Evolutionary conservation across 2,888 invertebrate species (phyloP), one percentile per base, ranked within the genome.

Genomic region (Lithosia quadra): DNA sequence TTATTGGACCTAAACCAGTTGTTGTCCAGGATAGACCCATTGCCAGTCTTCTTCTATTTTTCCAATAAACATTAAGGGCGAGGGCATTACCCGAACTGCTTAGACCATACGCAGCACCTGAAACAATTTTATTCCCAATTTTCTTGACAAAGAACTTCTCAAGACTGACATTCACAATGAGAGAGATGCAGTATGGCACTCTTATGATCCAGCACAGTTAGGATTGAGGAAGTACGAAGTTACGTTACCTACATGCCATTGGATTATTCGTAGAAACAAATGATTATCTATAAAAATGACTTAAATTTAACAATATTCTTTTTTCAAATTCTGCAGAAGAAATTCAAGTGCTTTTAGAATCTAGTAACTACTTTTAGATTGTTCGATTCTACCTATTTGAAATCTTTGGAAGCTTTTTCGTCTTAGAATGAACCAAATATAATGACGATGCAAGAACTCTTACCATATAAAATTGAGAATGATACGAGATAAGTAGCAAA

Each of bases 31-130:
- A 96, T 66, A 97, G 91, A 0, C 97, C 97, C 0, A 97, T 97
- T 0, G 97, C 97, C 56, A 97, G 91, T 84, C 97, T 95, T 86
- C 97, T 95, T 86, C 96, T 96, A 65, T 96, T 94, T 85, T 96
- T 96, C 93, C 97, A 97, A 86, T 96, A 97, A 4, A 97, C 97
- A 83, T 97, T 97, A 69, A 97, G 89, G 2, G 97, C 97, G 74
- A 97, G 87, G 15, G 97, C 96, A 79, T 96, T 97, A 3, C 97
- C 96, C 0, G 97, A 96, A 82, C 96, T 96, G 55, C 96, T 96
- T 61, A 97, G 95, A 11, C 97, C 97, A 73, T 96, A 94, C 1
- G 97, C 96, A 72, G 95, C 92, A 79, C 96, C 96, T 97, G 84
- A 68, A 91, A 64, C 11, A 43, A 28, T 34, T n/a, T n/a, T n/a